phyloP scores from a whole-genome alignment of 2,113 vertebrate species.

The Otocyon megalotis region DNA sequence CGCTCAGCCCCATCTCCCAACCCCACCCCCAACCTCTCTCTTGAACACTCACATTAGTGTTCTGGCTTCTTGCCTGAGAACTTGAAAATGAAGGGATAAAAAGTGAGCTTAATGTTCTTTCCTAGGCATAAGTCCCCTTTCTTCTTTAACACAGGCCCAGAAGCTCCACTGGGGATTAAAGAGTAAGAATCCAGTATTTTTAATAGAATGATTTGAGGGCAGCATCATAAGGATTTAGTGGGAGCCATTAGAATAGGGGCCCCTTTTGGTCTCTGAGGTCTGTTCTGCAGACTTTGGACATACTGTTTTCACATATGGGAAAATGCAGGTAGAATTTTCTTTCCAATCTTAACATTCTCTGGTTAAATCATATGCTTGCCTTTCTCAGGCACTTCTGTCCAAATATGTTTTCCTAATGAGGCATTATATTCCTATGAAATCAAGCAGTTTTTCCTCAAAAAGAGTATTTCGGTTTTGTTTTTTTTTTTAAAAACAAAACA shows the following conservation, averaged over 20 bases:
- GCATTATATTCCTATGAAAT: conserved; percentile 65
- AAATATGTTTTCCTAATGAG: conserved; percentile 71
- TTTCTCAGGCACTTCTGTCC: conserved; percentile 71
- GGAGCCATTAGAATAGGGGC: not conserved
- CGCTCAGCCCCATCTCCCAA: not conserved
- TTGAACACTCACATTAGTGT: conserved; percentile 57
- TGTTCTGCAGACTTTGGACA: conserved; percentile 29
- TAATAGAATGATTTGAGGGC: conserved; percentile 67
- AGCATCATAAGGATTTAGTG: conserved; percentile 61
- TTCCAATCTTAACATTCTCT: conserved; percentile 69
- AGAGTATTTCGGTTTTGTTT: not conserved
- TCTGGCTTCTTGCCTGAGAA: conserved; percentile 72
- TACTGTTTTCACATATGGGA: conserved; percentile 65
- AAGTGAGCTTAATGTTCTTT: not conserved
- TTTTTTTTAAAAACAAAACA: not conserved
- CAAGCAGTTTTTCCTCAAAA: conserved; percentile 66
- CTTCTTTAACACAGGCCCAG: conserved; percentile 64
- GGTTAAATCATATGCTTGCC: conserved; percentile 63
- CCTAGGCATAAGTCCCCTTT: not conserved
- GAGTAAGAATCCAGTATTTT: conserved; percentile 60
- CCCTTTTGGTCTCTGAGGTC: conserved; percentile 51
- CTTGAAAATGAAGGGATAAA: conserved; percentile 54
- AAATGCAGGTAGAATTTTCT: conserved; percentile 71
- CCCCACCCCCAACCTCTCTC: not conserved
- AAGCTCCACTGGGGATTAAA: conserved; percentile 65